phyloP scores from a whole-genome alignment of 2,888 invertebrate species.

The Lycaena phlaeas region DNA sequence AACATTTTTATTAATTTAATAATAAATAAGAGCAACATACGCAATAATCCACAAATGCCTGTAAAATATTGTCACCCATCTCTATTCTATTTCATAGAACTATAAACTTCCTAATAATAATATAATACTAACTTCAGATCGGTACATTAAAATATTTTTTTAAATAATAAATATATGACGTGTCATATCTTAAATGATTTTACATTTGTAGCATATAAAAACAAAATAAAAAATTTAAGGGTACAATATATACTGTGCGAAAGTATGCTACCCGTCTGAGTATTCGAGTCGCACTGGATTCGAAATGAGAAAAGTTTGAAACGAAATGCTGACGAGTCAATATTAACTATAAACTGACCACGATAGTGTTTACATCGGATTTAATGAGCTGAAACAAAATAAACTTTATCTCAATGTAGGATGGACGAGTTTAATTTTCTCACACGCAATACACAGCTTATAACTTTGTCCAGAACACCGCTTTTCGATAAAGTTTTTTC shows the following conservation, averaged over 20 bases:
- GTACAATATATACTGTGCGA: conserved; percentile 27
- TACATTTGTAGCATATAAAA: no score
- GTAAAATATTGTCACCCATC: no score
- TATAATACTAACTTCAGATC: no score
- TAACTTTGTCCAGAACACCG: conserved; percentile 22
- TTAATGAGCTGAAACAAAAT: conserved; percentile 10
- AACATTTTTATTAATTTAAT: no score
- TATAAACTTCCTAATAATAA: no score
- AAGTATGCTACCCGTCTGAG: conserved; percentile 25
- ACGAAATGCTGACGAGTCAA: conserved; percentile 67
- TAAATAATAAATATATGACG: no score
- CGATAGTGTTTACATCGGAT: conserved; percentile 23
- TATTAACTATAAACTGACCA: conserved; percentile 56
- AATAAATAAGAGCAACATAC: no score
- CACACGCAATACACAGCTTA: conserved; percentile 8
- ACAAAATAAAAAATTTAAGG: conserved; percentile 13
- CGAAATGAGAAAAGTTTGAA: conserved; percentile 69
- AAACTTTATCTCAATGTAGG: conserved; percentile 12
- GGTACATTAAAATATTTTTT: no score
- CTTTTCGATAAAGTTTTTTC: conserved; percentile 62
- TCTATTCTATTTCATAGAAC: no score
- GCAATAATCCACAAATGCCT: no score
- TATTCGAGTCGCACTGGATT: conserved; percentile 41
- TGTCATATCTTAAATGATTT: no score
- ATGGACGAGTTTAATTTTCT: not conserved